phyloP scores from a whole-genome alignment of 2,113 vertebrate genomes.

The Cochlearius cochlearius region DNA sequence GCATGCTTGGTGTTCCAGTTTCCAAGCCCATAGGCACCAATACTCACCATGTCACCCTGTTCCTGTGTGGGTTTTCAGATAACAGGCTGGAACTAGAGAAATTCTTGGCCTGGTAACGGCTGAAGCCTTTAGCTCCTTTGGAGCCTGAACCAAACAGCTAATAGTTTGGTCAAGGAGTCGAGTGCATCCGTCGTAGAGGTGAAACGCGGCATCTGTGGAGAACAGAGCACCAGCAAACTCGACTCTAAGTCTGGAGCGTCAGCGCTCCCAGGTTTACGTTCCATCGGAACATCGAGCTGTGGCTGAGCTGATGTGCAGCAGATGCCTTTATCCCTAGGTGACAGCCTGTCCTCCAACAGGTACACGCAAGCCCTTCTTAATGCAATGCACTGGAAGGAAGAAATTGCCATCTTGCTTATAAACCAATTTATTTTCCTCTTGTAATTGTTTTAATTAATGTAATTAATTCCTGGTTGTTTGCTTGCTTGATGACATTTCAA shows the following conservation, averaged over 20 bases:
- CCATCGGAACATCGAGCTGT: not conserved
- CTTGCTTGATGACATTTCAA: not conserved
- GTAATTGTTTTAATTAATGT: not conserved
- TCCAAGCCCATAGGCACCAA: not conserved
- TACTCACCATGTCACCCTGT: not conserved
- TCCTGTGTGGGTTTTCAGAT: not conserved
- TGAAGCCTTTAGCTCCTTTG: not conserved
- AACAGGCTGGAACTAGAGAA: not conserved
- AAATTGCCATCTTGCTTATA: not conserved
- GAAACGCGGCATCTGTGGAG: not conserved
- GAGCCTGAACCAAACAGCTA: not conserved
- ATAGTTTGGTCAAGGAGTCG: not conserved
- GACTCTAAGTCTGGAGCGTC: accelerated
- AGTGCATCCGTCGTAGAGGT: not conserved
- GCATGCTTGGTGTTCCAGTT: not conserved
- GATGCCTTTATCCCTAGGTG: not conserved
- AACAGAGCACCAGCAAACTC: not conserved
- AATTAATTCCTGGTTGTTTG: not conserved
- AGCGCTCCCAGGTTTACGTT: not conserved
- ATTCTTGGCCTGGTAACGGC: not conserved
- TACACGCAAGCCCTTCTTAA: not conserved
- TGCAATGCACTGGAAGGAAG: not conserved
- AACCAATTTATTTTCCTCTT: not conserved
- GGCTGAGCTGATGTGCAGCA: not conserved
- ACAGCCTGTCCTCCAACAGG: not conserved